Base-by-base conservation (phyloP, 1,140 invertebrate species). In the Laupala kohalensis region DNA sequence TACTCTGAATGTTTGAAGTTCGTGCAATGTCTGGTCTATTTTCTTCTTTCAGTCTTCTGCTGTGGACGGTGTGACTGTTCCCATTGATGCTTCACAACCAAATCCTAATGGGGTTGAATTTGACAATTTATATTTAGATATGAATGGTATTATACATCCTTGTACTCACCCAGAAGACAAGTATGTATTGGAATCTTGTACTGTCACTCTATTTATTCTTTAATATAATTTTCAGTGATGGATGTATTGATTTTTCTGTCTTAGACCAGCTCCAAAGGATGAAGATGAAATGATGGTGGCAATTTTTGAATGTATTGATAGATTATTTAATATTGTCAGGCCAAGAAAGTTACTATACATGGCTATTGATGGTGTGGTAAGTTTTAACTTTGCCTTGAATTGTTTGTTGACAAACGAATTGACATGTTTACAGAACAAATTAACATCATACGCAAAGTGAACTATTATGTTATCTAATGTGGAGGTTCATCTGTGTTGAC, bases 211-310 rank as follows among this genome's bases (percentile, higher is more conserved):
- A 5, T 6, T 65, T 2, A 24, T 24, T 24, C 64, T 23, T 25
- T 19, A 65, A 24, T 65, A 24, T 65, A 15, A 1, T 19, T 23
- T 71, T 5, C 29, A 27, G 25, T 24, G 13, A 30, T 25, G n/a
- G 1, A 67, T 67, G 66, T 67, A 28, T 53, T 25, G 23, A 66
- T 26, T 69, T 74, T 69, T 65, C 24, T 66, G 6, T 6, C 78
- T 81, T 83, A 92, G 92, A 77, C 95, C 97, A 30, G 92, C 97
- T 0, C 98, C 98, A 0, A 96, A 95, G 83, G 94, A 96, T 84
- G 97, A 99, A 81, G 96, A 99, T 79, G 98, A 99, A 83, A 99
- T 99, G 97, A 99, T 99, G 96, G 86, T 97, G 68, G 93, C 95
- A 25, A 99, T 99, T 77, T 99, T 99, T 82, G 97, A 99, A 77